These are phyloP conservation scores for Lepus oiostolus DNA, from an alignment of 2,797 vertebrate species.

Conservation along the genomic window DNA sequence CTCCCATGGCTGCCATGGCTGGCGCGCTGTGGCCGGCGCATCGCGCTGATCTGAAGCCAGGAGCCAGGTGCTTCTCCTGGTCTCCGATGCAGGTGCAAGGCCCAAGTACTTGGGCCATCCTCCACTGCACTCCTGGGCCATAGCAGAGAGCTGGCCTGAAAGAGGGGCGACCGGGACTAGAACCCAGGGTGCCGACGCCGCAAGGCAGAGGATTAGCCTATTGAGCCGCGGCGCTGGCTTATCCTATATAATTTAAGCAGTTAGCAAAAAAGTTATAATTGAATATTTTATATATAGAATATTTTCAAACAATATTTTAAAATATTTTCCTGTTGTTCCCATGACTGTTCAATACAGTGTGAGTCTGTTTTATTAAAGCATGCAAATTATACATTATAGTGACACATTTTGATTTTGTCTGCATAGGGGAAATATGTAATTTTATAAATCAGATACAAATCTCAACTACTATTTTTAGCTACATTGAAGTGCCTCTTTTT, in stretches of 20 bases:
- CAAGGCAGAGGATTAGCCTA: too few relatives aligned
- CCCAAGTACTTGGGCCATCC: too few relatives aligned
- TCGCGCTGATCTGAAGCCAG: too few relatives aligned
- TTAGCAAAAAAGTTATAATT: background rate
- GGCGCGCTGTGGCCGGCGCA: too few relatives aligned
- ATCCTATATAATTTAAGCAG: background rate
- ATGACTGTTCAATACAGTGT: constrained; percentile 16
- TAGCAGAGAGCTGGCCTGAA: too few relatives aligned
- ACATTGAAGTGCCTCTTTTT: background rate
- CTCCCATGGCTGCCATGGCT: too few relatives aligned
- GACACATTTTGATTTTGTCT: constrained; percentile 47
- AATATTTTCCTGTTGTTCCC: constrained; percentile 43
- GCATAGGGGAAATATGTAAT: constrained; percentile 27
- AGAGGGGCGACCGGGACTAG: too few relatives aligned
- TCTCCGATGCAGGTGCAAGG: too few relatives aligned
- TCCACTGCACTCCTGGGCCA: too few relatives aligned
- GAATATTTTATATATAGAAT: constrained; percentile 26
- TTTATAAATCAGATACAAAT: constrained; percentile 18
- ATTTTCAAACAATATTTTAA: constrained; percentile 41
- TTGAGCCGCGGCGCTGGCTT: too few relatives aligned
- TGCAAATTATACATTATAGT: background rate
- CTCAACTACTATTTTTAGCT: constrained; percentile 41
- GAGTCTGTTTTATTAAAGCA: constrained; percentile 51
- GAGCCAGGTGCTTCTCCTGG: too few relatives aligned
- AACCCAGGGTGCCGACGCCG: too few relatives aligned